phyloP scores from a whole-genome alignment of 1,140 invertebrate species.

The Drosophila equinoxialis region DNA sequence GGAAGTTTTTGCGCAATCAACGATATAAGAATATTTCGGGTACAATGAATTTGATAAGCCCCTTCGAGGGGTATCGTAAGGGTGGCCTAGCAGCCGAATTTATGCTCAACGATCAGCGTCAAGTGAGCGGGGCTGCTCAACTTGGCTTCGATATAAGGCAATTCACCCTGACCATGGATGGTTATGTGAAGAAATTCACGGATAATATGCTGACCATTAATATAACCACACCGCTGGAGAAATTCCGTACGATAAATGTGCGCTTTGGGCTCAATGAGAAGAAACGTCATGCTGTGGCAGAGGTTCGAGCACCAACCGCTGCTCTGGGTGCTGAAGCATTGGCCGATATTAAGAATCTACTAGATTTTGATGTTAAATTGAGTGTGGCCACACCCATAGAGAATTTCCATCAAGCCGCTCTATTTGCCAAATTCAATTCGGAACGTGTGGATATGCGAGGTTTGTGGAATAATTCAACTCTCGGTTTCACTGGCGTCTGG shows the following conservation, averaged over 20 bases:
- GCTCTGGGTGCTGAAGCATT: conserved; percentile 88
- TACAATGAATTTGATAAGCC: conserved; percentile 84
- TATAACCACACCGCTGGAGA: conserved; percentile 88
- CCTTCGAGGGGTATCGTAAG: conserved; percentile 86
- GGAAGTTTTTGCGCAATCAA: conserved; percentile 83
- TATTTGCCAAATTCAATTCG: conserved; percentile 64
- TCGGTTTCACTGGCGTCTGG: conserved; percentile 90
- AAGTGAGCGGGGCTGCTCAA: conserved; percentile 87
- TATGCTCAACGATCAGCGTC: conserved; percentile 85
- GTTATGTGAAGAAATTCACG: conserved; percentile 86
- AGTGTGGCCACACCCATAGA: conserved; percentile 89
- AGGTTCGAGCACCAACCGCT: conserved; percentile 86
- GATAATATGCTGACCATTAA: conserved; percentile 88
- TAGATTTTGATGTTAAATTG: conserved; percentile 89
- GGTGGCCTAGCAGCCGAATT: conserved; percentile 87
- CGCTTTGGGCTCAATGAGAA: conserved; percentile 88
- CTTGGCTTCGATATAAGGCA: conserved; percentile 88
- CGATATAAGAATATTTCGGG: conserved; percentile 85
- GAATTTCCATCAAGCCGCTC: conserved; percentile 86
- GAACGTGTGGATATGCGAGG: conserved; percentile 87
- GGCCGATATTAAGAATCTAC: conserved; percentile 84
- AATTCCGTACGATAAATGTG: conserved; percentile 86
- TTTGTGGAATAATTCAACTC: conserved; percentile 88
- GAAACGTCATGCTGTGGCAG: conserved; percentile 88
- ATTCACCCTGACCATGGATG: conserved; percentile 86